Evolutionary conservation across 2,888 invertebrate genomes (phyloP), one percentile per base, ranked within the genome.

Genomic region (Parnassius glacialis): DNA sequence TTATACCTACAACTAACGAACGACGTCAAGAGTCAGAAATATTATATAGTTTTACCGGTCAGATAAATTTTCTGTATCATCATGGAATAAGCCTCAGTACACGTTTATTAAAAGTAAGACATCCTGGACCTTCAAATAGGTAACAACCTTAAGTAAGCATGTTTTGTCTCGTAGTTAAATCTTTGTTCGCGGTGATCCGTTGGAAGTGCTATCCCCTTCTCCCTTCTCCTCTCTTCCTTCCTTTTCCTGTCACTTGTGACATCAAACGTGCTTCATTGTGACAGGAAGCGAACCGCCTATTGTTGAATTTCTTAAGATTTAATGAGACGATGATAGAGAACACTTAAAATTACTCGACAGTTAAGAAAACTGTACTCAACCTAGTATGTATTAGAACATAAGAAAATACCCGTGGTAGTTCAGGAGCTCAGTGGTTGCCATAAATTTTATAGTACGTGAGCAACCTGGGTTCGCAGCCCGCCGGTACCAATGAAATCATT

Each of bases 81-180:
- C 34, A 34, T 5, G 3, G 34, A 34, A 25, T 25, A 25, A 25
- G 5, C 25, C 5, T 25, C 25, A 25, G 25, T 34, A 34, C 34
- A 34, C 34, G 34, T 34, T 34, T 34, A 34, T 34, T 34, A 34
- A 7, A 34, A 5, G 7, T 34, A 48, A 48, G 44, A 60, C 85
- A 80, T 10, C 74, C 83, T 84, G 72, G 82, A 76, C 47, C 7
- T 44, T 42, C 43, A 70, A 75, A 75, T 81, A 85, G 84, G 86
- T 87, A 85, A 79, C 62, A 62, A 62, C 71, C 75, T 77, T 79
- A 79, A 83, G 81, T 80, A 81, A 84, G 85, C 85, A 76, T 86
- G 87, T 87, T 86, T 87, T 85, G 87, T 86, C 83, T 84, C 81
- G 76, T 75, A 81, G 82, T 83, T 81, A 79, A 82, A 84, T 85